Evolutionary conservation across 2,113 vertebrate species (phyloP).

Genomic region (Noctilio leporinus): DNA sequence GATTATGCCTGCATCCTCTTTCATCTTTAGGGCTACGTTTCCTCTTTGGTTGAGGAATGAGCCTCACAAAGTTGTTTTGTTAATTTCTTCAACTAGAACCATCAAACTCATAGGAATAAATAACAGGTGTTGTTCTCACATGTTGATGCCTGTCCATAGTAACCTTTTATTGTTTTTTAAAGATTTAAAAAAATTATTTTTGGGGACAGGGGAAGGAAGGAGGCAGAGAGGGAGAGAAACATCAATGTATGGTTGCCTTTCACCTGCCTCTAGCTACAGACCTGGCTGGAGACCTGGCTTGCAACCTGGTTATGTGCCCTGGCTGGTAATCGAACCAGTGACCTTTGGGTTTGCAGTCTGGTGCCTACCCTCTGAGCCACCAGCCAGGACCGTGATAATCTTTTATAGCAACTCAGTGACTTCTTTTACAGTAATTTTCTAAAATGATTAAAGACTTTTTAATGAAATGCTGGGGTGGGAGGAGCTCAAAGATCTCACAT

Average conservation of each 20-base stretch:
- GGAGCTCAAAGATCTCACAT: neutral
- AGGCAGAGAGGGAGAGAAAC: too few species aligned
- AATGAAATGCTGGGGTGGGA: neutral
- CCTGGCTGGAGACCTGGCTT: too few species aligned
- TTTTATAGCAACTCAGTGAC: neutral
- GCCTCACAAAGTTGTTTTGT: neutral
- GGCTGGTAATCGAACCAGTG: too few species aligned
- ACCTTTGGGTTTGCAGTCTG: too few species aligned
- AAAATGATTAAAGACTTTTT: neutral
- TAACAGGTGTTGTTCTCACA: neutral
- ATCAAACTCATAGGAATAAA: neutral
- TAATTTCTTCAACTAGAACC: slow-evolving; percentile 13
- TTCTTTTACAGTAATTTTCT: neutral
- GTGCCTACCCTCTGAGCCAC: too few species aligned
- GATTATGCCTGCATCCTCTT: neutral
- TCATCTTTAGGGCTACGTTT: neutral
- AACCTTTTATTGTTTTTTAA: too few species aligned
- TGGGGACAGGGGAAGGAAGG: too few species aligned
- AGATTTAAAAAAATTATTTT: too few species aligned
- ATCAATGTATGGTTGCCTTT: too few species aligned
- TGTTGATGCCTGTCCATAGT: neutral
- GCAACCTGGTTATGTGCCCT: too few species aligned
- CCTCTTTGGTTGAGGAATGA: neutral
- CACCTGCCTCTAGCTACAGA: too few species aligned
- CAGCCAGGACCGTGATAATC: too few species aligned